A percentile compares a stretch with the other conserved stretches of the same genome.
phyloP scores from a whole-genome alignment of 1,140 invertebrate genomes.

The Theocolax elegans region DNA sequence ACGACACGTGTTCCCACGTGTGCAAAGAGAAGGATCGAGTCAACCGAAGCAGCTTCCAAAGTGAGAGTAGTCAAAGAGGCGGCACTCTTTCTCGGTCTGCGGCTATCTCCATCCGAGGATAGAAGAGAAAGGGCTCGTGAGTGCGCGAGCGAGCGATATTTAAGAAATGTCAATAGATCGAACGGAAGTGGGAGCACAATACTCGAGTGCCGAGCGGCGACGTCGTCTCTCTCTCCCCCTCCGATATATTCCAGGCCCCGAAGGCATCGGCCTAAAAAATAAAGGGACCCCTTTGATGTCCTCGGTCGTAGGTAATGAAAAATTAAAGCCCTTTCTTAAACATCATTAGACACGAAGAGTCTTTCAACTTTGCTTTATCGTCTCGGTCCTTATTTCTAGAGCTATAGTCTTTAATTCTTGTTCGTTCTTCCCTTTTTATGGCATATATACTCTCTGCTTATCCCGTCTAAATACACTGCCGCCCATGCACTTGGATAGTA shows the following conservation, averaged over 20 bases:
- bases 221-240: constrained; percentile 32
- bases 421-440: not conserved
- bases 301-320: constrained; percentile 64
- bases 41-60: not conserved
- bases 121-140: constrained; percentile 22
- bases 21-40: not conserved
- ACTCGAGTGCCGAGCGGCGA: constrained; percentile 29
- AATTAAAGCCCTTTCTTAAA: constrained; percentile 68
- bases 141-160: constrained; percentile 50
- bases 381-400: constrained; percentile 28
- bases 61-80: too few relatives aligned
- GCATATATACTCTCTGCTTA: constrained; percentile 5
- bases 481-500: too few relatives aligned
- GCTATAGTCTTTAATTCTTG: constrained; percentile 37
- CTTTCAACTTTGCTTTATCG: constrained; percentile 42
- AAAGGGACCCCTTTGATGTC: constrained; percentile 64
- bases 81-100: not conserved
- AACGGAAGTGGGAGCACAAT: constrained; percentile 52
- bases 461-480: too few relatives aligned
- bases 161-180: constrained; percentile 64
- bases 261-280: constrained; percentile 59
- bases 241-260: constrained; percentile 51
- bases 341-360: constrained; percentile 64
- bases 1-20: constrained; percentile 30
- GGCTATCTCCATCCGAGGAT: too few relatives aligned